These are phyloP conservation scores for Proteles cristata DNA, from an alignment of 2,113 vertebrate genomes.

Conservation along the genomic window DNA sequence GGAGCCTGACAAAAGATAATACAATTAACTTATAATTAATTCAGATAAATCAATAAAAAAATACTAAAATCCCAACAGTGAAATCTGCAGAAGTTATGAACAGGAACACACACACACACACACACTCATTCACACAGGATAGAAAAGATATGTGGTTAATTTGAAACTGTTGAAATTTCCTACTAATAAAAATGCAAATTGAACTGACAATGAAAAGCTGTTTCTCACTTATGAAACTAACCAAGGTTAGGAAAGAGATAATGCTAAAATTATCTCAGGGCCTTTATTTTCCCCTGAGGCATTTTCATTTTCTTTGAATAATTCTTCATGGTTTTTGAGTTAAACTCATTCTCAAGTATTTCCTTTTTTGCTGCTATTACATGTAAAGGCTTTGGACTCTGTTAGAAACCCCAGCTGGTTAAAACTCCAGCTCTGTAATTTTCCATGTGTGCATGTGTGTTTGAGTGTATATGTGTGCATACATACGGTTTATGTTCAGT, in stretches of 20 bases:
- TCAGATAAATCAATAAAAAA: conserved; percentile 3
- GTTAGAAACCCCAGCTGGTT: background rate
- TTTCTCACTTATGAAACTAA: background rate
- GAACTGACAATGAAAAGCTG: background rate
- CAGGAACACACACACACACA: background rate
- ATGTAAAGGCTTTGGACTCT: background rate
- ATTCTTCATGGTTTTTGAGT: background rate
- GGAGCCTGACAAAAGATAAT: conserved; percentile 8
- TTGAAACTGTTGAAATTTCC: background rate
- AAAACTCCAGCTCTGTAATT: background rate
- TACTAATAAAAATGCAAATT: conserved; percentile 14
- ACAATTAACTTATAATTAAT: background rate
- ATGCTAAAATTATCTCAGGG: background rate
- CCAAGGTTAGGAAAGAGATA: background rate
- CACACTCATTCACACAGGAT: background rate
- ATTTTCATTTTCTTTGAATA: conserved; percentile 22
- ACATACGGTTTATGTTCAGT: background rate
- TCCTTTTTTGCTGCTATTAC: background rate
- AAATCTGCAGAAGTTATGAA: conserved; percentile 29
- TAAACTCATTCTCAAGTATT: conserved; percentile 19
- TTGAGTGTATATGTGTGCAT: background rate
- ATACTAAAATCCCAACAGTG: background rate
- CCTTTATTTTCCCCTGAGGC: background rate
- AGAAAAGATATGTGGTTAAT: conserved; percentile 21
- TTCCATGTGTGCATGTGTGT: background rate